These are phyloP conservation scores for Agrotis ipsilon DNA, from an alignment of 2,888 invertebrate species.

Conservation along the genomic window DNA sequence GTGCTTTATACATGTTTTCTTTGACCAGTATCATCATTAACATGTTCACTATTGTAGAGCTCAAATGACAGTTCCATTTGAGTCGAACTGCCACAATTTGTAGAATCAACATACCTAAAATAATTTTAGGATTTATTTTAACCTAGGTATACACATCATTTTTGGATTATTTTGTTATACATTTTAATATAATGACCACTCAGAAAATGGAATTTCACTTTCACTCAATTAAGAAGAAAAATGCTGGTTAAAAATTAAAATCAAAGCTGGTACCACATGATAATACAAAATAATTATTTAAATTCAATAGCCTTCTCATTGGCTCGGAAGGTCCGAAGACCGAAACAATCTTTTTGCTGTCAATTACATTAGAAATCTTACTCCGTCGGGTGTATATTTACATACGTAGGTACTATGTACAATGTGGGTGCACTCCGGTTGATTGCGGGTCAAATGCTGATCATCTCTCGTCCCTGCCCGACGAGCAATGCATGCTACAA, in stretches of 20 bases:
- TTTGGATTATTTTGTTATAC: too few species aligned
- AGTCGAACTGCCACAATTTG: background rate
- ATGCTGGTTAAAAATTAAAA: constrained; percentile 13
- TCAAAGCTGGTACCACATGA: constrained; percentile 31
- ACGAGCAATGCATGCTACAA: constrained; percentile 45
- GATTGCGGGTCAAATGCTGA: constrained; percentile 77
- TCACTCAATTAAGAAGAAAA: too few species aligned
- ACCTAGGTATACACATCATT: too few species aligned
- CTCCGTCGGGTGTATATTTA: constrained; percentile 76
- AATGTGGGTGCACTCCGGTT: constrained; percentile 78
- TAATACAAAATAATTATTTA: constrained; percentile 49
- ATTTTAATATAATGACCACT: too few species aligned
- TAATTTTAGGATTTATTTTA: background rate
- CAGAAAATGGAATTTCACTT: too few species aligned
- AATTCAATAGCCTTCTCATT: constrained; percentile 66
- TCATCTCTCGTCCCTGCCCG: constrained; percentile 25
- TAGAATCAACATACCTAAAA: background rate
- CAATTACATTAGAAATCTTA: constrained; percentile 87
- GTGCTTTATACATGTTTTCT: background rate
- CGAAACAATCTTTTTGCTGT: constrained; percentile 77
- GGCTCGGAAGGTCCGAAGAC: constrained; percentile 41
- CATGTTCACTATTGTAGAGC: background rate
- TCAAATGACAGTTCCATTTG: too few species aligned
- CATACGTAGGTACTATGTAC: constrained; percentile 69
- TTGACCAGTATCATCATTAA: background rate